These are phyloP conservation scores for Yponomeuta evonymella DNA, from an alignment of 2,888 invertebrate genomes.

Conservation along the genomic window DNA sequence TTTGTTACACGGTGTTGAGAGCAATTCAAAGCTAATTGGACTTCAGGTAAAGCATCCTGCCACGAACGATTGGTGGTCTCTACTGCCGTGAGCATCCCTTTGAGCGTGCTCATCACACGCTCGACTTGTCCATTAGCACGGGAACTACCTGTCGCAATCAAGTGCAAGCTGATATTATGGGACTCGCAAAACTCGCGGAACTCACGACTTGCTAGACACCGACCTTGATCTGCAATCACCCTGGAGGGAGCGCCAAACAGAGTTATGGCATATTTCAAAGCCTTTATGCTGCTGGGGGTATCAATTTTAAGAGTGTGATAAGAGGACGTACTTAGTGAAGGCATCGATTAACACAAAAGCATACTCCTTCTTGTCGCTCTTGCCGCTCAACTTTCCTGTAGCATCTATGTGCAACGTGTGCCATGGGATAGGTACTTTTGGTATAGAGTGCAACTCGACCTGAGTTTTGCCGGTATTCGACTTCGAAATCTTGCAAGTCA, in stretches of 20 bases:
- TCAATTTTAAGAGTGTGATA: neutral
- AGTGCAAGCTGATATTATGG: neutral
- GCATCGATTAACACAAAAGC: neutral
- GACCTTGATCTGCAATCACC: neutral
- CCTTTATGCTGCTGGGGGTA: neutral
- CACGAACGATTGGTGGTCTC: conserved; percentile 27
- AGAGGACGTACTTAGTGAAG: neutral
- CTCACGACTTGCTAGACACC: neutral
- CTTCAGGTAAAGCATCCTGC: conserved; percentile 30
- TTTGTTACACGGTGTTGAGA: conserved; percentile 28
- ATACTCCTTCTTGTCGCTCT: conserved; percentile 12
- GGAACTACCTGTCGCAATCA: neutral
- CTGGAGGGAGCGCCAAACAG: neutral
- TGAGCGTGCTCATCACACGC: conserved; percentile 20
- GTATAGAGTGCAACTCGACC: conserved; percentile 29
- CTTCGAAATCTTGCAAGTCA: conserved; percentile 18
- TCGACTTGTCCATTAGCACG: neutral
- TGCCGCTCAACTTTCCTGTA: conserved; percentile 25
- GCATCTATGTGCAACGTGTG: conserved; percentile 25
- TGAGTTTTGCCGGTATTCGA: conserved; percentile 26
- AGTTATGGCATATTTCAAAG: no score
- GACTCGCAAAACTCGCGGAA: neutral
- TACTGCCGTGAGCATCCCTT: conserved; percentile 28
- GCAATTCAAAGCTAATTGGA: conserved; percentile 32
- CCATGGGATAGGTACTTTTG: conserved; percentile 27